Conservation (phyloP, 2,113 vertebrate genomes). For the Poeciliopsis occidentalis region DNA sequence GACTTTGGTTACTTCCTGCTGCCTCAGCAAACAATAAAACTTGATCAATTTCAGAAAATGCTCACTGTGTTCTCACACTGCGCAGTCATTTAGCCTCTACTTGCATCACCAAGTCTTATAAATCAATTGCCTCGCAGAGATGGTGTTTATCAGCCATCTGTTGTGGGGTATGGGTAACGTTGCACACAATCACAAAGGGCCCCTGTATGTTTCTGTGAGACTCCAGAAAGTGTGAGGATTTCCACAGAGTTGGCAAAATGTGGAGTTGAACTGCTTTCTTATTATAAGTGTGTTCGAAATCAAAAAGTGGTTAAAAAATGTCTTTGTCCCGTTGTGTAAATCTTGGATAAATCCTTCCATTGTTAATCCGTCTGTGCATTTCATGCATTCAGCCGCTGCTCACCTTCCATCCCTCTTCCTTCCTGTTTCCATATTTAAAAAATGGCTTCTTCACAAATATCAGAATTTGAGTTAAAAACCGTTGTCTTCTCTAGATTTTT, state of each 20-base stretch:
- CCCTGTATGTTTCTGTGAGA: not conserved
- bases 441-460: no score
- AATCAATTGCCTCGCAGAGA: constrained; percentile 50
- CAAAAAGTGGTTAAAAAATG: not conserved
- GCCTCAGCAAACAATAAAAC: not conserved
- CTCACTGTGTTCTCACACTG: constrained; percentile 9
- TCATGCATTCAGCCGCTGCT: no score
- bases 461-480: no score
- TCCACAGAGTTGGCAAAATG: not conserved
- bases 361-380: not conserved
- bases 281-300: not conserved
- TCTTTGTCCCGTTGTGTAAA: not conserved
- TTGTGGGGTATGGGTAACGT: constrained; percentile 17
- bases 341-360: not conserved
- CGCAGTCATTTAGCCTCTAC: constrained; percentile 28
- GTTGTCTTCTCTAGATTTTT: constrained; percentile 1
- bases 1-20: not conserved
- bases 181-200: constrained; percentile 13
- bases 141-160: constrained; percentile 67
- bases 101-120: constrained; percentile 39
- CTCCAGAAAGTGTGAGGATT: not conserved
- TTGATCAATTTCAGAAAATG: not conserved
- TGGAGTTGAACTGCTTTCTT: not conserved
- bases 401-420: not conserved
- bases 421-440: no score